Evolutionary conservation across 2,113 vertebrate genomes (phyloP).

Genomic region (Phyllostomus hastatus): DNA sequence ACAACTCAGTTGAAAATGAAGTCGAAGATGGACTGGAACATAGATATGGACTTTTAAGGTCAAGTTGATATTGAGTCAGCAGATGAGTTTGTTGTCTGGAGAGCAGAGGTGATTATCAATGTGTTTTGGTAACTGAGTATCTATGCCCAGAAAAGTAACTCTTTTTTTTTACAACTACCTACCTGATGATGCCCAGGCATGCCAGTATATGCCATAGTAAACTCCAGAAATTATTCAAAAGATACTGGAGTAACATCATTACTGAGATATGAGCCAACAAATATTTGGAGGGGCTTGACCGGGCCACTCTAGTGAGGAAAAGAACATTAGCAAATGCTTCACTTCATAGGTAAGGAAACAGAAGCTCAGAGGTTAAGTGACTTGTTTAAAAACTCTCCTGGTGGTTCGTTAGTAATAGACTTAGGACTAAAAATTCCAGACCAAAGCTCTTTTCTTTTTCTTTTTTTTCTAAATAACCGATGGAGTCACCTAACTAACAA

Average conservation of each 20-base stretch:
- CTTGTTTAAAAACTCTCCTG: background rate
- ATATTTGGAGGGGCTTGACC: background rate
- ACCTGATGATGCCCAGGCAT: background rate
- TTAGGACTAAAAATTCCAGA: background rate
- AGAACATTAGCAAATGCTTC: background rate
- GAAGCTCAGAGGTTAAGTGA: background rate
- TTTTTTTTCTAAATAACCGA: background rate
- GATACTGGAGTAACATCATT: background rate
- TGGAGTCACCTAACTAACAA: background rate
- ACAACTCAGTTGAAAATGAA: slow-evolving; percentile 66
- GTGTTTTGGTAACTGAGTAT: background rate
- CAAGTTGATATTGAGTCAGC: slow-evolving; percentile 31
- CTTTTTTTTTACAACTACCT: background rate
- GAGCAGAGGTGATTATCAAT: background rate
- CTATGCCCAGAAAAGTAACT: background rate
- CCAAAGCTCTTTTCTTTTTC: background rate
- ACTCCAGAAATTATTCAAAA: background rate
- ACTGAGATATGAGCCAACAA: background rate
- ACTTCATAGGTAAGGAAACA: background rate
- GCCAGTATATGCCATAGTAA: background rate
- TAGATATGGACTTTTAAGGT: slow-evolving; percentile 38
- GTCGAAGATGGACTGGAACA: slow-evolving; percentile 56
- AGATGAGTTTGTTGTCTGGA: slow-evolving; percentile 29
- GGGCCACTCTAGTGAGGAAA: background rate
- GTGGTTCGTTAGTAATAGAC: background rate